A percentile compares a stretch with the other conserved stretches of the same genome.
phyloP scores from a whole-genome alignment of 2,797 vertebrate species.

The Eospalax fontanierii region DNA sequence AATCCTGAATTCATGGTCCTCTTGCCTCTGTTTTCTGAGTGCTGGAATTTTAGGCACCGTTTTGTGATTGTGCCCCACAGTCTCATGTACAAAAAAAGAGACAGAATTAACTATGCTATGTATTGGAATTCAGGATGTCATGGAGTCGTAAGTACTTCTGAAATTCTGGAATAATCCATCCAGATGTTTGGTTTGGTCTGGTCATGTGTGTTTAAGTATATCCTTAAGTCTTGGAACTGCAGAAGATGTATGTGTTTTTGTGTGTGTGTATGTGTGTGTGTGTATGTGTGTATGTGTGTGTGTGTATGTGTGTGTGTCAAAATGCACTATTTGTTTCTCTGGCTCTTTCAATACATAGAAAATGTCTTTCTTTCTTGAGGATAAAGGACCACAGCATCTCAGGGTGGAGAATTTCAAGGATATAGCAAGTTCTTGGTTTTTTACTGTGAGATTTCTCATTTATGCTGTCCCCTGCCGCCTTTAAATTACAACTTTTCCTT shows the following conservation, averaged over 20 bases:
- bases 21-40: neutral
- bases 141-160: neutral
- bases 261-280: neutral
- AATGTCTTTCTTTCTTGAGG: neutral
- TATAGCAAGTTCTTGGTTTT: neutral
- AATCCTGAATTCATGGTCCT: neutral
- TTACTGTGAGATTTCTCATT: constrained; percentile 45
- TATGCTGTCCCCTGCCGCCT: neutral
- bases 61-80: constrained; percentile 28
- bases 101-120: neutral
- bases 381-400: neutral
- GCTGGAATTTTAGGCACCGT: neutral
- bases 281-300: neutral
- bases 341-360: neutral
- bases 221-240: neutral
- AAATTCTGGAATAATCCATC: neutral
- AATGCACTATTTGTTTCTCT: neutral
- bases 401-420: constrained; percentile 24
- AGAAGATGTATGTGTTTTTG: too few species aligned
- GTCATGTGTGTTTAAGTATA: constrained; percentile 8
- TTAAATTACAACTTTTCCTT: constrained; percentile 59
- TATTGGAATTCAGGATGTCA: constrained; percentile 40
- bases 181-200: neutral
- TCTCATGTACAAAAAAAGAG: neutral
- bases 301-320: neutral